phyloP scores from a whole-genome alignment of 2,113 vertebrate species.

The Campylomormyrus tamandua region DNA sequence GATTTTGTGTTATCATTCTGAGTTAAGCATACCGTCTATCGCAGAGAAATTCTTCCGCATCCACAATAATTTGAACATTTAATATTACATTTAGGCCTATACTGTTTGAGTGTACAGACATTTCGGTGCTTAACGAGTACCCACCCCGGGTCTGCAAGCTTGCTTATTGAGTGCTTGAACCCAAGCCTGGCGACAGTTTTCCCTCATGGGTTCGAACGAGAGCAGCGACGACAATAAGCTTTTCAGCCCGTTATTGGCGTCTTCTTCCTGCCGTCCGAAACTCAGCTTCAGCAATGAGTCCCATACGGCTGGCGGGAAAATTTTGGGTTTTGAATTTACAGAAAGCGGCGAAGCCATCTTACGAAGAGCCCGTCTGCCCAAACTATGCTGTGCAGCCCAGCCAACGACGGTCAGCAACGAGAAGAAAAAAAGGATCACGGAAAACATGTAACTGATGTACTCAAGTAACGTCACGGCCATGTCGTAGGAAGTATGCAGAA shows the following conservation, averaged over 20 bases:
- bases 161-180: slow-evolving; percentile 9
- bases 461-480: not conserved
- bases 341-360: not conserved
- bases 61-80: not conserved
- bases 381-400: not conserved
- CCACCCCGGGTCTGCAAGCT: not conserved
- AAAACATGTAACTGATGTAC: not conserved
- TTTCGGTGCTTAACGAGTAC: not conserved
- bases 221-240: not conserved
- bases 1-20: not conserved
- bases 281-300: not conserved
- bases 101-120: not conserved
- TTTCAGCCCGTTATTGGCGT: not conserved
- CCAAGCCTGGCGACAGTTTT: slow-evolving; percentile 4
- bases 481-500: not conserved
- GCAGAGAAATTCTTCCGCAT: not conserved
- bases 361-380: not conserved
- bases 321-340: not conserved
- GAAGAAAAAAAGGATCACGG: not conserved
- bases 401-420: slow-evolving; percentile 1
- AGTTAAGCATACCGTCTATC: not conserved
- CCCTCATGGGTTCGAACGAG: not conserved
- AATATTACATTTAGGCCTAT: not conserved
- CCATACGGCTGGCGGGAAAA: not conserved
- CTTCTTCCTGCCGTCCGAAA: not conserved